Evolutionary conservation across 2,888 invertebrate genomes (phyloP).

Genomic region (Quadroppia sp.): DNA sequence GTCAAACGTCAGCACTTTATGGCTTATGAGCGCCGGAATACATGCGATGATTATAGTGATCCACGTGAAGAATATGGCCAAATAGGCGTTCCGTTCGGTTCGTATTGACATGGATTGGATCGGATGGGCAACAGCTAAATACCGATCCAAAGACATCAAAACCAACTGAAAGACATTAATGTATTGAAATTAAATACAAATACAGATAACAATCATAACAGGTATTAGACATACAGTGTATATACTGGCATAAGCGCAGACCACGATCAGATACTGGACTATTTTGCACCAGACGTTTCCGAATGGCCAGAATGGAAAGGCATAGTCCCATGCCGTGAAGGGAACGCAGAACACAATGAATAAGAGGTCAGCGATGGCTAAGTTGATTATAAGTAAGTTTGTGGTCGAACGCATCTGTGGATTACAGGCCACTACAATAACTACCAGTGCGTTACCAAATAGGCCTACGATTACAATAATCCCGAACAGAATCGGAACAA

Average conservation of each 20-base stretch:
- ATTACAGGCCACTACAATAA: conserved; percentile 79
- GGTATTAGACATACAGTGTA: conserved; percentile 68
- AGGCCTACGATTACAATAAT: conserved; percentile 80
- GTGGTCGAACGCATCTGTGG: conserved; percentile 90
- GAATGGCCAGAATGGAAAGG: conserved; percentile 81
- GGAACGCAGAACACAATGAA: conserved; percentile 92
- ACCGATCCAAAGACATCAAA: conserved; percentile 83
- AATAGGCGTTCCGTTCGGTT: conserved; percentile 72
- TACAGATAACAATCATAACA: no score
- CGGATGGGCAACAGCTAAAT: conserved; percentile 88
- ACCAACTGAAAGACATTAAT: conserved; percentile 59
- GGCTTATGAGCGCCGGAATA: conserved; percentile 71
- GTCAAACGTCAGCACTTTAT: conserved; percentile 66
- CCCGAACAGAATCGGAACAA: conserved; percentile 75
- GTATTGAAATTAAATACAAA: neutral
- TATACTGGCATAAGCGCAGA: conserved; percentile 87
- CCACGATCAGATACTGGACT: conserved; percentile 84
- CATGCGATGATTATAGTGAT: conserved; percentile 70
- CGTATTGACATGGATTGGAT: conserved; percentile 78
- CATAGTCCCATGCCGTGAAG: conserved; percentile 85
- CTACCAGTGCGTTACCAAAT: conserved; percentile 80
- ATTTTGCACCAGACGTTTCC: conserved; percentile 66
- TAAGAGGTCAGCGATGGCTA: conserved; percentile 81
- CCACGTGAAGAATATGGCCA: conserved; percentile 76
- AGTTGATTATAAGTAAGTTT: conserved; percentile 81